Evolutionary conservation across 2,797 vertebrate genomes (phyloP).

Genomic region (Pygocentrus nattereri): DNA sequence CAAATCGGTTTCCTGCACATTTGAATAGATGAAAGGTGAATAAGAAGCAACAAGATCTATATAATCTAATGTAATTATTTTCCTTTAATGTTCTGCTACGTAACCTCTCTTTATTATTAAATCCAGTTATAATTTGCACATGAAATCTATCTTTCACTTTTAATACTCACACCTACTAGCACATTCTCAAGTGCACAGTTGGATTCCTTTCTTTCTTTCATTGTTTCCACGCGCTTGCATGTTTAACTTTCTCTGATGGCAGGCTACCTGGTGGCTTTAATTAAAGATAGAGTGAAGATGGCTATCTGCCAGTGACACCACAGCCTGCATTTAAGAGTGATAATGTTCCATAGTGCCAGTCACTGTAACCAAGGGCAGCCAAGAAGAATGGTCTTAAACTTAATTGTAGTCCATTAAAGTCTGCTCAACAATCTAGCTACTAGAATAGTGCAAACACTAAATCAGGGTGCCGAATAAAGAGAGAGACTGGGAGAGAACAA

Average conservation of each 20-base stretch:
- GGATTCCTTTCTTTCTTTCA: neutral
- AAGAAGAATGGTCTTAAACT: conserved; percentile 35
- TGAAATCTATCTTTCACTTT: conserved; percentile 9
- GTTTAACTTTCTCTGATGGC: conserved; percentile 19
- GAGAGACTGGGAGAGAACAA: neutral
- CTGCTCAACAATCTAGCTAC: conserved; percentile 29
- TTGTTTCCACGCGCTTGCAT: conserved; percentile 9
- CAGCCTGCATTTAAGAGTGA: conserved; percentile 23
- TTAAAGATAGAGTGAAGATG: conserved; percentile 47
- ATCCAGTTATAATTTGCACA: neutral
- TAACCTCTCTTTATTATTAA: neutral
- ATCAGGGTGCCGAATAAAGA: conserved; percentile 18
- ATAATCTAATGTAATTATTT: neutral
- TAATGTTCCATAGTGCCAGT: conserved; percentile 17
- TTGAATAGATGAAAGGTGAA: conserved; percentile 7
- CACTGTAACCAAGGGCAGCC: conserved; percentile 35
- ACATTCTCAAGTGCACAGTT: neutral
- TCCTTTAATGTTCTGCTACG: neutral
- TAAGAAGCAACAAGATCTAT: conserved; percentile 21
- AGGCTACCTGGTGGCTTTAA: conserved; percentile 45
- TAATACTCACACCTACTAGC: neutral
- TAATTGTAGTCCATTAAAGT: conserved; percentile 55
- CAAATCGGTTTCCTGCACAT: conserved; percentile 18
- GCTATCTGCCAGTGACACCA: conserved; percentile 42
- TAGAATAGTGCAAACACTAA: conserved; percentile 18